A percentile compares a stretch with the other conserved stretches of the same genome.
Evolutionary conservation across 2,888 invertebrate genomes (phyloP).

Genomic region (Salticus scenicus): DNA sequence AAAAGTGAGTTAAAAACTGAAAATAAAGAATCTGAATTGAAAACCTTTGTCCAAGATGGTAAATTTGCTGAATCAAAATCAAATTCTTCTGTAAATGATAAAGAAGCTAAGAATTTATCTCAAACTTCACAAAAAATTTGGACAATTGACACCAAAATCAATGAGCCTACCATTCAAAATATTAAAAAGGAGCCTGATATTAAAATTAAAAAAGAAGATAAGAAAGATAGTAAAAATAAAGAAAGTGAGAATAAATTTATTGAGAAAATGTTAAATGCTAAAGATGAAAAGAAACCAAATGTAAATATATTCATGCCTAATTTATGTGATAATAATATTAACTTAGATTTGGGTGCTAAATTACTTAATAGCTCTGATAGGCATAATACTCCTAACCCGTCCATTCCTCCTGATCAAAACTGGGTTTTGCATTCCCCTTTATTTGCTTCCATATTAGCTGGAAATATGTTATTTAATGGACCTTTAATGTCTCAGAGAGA

Average conservation of each 20-base stretch:
- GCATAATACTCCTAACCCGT: conserved; percentile 54
- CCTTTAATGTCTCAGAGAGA: conserved; percentile 62
- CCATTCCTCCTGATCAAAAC: conserved; percentile 60
- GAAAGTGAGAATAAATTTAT: conserved; percentile 72
- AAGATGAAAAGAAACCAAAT: conserved; percentile 60
- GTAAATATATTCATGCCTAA: conserved; percentile 69
- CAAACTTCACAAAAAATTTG: conserved; percentile 23
- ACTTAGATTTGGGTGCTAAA: conserved; percentile 59
- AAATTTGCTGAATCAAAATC: not conserved
- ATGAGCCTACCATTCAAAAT: not conserved
- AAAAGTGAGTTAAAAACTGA: not conserved
- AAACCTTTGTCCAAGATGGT: conserved; percentile 2
- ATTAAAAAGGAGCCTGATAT: conserved; percentile 61
- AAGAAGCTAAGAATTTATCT: conserved; percentile 26
- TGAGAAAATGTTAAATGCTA: conserved; percentile 40
- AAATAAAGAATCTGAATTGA: conserved; percentile 72
- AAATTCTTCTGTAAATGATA: conserved; percentile 38
- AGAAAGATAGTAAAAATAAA: conserved; percentile 73
- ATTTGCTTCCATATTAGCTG: conserved; percentile 70
- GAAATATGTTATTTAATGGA: conserved; percentile 71
- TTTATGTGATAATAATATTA: conserved; percentile 64
- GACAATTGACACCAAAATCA: conserved; percentile 28
- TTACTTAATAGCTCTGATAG: conserved; percentile 50
- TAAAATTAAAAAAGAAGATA: conserved; percentile 71
- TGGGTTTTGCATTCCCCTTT: conserved; percentile 71